phyloP scores from a whole-genome alignment of 2,113 vertebrate species.

The Cathartes aura region DNA sequence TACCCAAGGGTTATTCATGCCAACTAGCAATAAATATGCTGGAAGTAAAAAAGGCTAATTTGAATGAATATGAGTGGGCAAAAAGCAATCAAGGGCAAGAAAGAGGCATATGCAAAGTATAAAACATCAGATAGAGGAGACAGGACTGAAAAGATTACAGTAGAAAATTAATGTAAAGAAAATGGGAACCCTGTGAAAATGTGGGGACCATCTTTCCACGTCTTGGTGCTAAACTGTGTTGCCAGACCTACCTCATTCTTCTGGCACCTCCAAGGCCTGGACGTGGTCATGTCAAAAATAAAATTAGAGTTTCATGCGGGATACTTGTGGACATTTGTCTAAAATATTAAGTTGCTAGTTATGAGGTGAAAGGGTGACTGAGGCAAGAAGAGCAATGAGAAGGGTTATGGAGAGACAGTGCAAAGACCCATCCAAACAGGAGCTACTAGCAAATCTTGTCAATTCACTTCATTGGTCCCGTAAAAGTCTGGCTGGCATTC shows the following conservation, averaged over 20 bases:
- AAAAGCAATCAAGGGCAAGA: constrained; percentile 66
- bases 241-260: not conserved
- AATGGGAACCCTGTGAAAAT: not conserved
- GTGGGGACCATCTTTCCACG: not conserved
- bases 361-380: not conserved
- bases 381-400: not conserved
- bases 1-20: constrained; percentile 63
- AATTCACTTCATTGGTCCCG: rapidly evolving
- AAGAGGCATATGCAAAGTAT: constrained; percentile 37
- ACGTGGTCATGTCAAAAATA: not conserved
- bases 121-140: not conserved
- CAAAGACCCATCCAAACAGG: not conserved
- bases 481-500: not conserved
- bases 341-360: not conserved
- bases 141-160: not conserved
- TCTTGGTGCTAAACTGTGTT: not conserved
- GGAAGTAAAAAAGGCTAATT: constrained; percentile 57
- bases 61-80: constrained; percentile 45
- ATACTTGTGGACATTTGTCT: not conserved
- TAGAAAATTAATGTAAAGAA: not conserved
- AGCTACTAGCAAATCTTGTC: not conserved
- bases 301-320: not conserved
- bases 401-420: not conserved
- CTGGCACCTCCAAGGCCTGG: not conserved
- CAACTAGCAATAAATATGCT: constrained; percentile 68